These are phyloP conservation scores for Rhinichthys klamathensis DNA, from an alignment of 2,113 vertebrate species.

Conservation along the genomic window DNA sequence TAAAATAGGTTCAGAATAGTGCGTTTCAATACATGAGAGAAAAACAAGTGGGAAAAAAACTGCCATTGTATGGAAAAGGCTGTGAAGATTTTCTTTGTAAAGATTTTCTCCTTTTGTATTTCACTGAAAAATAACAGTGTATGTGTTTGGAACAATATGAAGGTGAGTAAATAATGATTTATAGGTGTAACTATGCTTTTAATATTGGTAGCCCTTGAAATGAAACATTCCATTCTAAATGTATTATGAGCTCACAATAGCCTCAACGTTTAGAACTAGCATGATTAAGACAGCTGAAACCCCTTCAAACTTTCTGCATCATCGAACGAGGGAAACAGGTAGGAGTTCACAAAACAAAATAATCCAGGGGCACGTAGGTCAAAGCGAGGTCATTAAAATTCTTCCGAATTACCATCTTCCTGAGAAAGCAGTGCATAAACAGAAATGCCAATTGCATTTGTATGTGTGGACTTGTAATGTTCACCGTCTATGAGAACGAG, in stretches of 20 bases:
- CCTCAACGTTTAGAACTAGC: not conserved
- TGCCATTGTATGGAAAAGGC: too few species aligned
- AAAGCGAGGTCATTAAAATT: not conserved
- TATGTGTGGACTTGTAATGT: conserved; percentile 1
- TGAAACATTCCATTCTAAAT: not conserved
- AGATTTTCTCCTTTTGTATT: not conserved
- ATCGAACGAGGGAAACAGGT: not conserved
- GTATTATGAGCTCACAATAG: not conserved
- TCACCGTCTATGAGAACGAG: conserved; percentile 10
- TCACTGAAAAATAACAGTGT: not conserved
- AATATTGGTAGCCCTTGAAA: not conserved
- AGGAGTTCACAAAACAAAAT: not conserved
- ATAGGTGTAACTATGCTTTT: not conserved
- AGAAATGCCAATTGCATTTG: not conserved
- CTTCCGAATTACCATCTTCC: not conserved
- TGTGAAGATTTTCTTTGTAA: not conserved
- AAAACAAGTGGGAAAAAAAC: too few species aligned
- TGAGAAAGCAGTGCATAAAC: conserved; percentile 27
- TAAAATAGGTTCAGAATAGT: too few species aligned
- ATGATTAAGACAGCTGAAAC: not conserved
- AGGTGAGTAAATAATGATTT: not conserved
- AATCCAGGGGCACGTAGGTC: not conserved
- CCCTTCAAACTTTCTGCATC: not conserved
- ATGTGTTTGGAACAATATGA: not conserved
- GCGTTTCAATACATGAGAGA: too few species aligned